Conservation (phyloP, 2,888 invertebrate genomes). For the Andricus curvator region DNA sequence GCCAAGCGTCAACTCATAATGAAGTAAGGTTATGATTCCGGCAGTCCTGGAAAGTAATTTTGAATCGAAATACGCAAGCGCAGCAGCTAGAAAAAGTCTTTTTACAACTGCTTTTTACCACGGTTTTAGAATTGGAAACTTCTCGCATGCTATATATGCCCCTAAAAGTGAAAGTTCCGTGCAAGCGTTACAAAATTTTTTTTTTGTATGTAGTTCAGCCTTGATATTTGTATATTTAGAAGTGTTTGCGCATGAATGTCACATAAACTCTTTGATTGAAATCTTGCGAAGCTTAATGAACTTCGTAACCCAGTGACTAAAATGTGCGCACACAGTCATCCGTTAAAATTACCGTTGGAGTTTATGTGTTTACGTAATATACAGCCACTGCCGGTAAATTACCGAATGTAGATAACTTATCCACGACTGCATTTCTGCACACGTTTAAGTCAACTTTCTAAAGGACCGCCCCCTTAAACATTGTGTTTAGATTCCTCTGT, state of each 20-base stretch:
- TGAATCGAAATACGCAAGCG: too few species aligned
- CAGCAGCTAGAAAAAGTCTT: too few species aligned
- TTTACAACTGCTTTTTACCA: too few species aligned
- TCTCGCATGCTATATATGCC: too few species aligned
- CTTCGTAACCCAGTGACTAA: conserved; percentile 10
- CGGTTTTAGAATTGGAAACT: too few species aligned
- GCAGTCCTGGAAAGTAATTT: too few species aligned
- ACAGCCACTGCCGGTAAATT: conserved; percentile 52
- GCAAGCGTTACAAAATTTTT: too few species aligned
- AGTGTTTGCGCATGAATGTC: conserved; percentile 9
- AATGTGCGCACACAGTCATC: conserved; percentile 26
- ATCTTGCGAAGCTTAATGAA: conserved; percentile 3
- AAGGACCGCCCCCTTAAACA: conserved; percentile 61
- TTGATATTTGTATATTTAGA: background rate
- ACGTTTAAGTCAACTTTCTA: conserved; percentile 61
- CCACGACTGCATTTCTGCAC: conserved; percentile 53
- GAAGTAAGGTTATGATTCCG: too few species aligned
- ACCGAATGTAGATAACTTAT: conserved; percentile 56
- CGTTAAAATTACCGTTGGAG: conserved; percentile 44
- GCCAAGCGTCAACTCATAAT: too few species aligned
- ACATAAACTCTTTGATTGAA: background rate
- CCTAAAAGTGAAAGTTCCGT: too few species aligned
- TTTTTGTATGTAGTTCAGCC: background rate
- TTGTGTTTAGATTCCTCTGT: conserved; percentile 51
- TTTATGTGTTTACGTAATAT: conserved; percentile 17